Evolutionary conservation across 2,888 invertebrate species (phyloP), one percentile per base, ranked within the genome.

Genomic region (Amblyjoppa proteus): DNA sequence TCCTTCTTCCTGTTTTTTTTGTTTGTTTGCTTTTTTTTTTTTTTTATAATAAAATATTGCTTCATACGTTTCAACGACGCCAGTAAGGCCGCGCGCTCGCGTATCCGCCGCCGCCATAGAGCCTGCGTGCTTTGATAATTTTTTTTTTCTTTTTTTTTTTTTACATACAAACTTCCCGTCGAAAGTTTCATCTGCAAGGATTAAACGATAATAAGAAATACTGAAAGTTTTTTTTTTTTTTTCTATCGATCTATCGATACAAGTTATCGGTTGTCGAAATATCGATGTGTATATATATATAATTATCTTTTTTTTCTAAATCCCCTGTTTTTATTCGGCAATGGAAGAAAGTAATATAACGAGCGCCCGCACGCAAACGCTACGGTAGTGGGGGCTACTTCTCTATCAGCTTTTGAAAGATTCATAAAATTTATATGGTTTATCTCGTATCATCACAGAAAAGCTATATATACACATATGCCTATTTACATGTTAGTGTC

Each of bases 21-120:
- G 53, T 34, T 41, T 41, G 41, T 41, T 41, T 34, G 53, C n/a
- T n/a, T n/a, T n/a, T 68, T 78, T 45, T 74, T 11, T 64, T 71
- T 85, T 90, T 88, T 82, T 88, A 91, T 91, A 91, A 88, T 90
- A 92, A 92, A 92, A 92, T 92, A 92, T 91, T 90, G 88, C 88
- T 91, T 90, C 91, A 88, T 89, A 91, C 88, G 73, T 89, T 89
- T 90, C 87, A 83, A 89, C 88, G 84, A 88, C 87, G 89, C 89
- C 89, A 56, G 86, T 88, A 89, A 91, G 90, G 89, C 89, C 11
- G 41, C 89, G 88, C 90, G 86, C 84, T 87, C 85, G 88, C 86
- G 74, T 87, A 85, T 83, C 53, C 76, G 51, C 61, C 56, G 75
- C 66, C 77, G 64, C 53, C 74, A 51, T 68, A 51, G 71, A 76